A percentile compares a stretch with the other conserved stretches of the same genome.
These are phyloP conservation scores for Apantesis nais DNA, from an alignment of 2,888 invertebrate species.

Conservation along the genomic window DNA sequence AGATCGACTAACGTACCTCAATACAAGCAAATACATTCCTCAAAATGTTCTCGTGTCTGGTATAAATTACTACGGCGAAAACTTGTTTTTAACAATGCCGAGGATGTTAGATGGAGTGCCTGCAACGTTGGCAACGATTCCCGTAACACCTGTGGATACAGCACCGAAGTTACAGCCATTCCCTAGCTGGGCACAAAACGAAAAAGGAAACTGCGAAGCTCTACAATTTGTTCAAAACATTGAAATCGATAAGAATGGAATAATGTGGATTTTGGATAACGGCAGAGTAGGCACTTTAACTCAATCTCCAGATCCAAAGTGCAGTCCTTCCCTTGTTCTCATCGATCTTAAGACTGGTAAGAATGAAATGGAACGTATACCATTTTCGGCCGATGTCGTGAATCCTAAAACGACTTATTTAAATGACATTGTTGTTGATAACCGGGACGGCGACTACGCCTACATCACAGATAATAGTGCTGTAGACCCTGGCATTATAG, in stretches of 20 bases:
- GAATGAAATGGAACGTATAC: slow-evolving; percentile 84
- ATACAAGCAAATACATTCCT: slow-evolving; percentile 87
- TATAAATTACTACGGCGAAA: slow-evolving; percentile 88
- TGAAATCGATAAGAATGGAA: slow-evolving; percentile 89
- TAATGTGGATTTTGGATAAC: slow-evolving; percentile 89
- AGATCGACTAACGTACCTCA: slow-evolving; percentile 81
- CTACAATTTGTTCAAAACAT: slow-evolving; percentile 91
- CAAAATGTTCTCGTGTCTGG: slow-evolving; percentile 89
- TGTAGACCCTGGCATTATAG: slow-evolving; percentile 89
- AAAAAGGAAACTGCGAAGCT: slow-evolving; percentile 87
- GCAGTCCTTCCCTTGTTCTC: slow-evolving; percentile 89
- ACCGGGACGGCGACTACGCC: slow-evolving; percentile 88
- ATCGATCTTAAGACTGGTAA: slow-evolving; percentile 87
- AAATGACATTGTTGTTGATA: slow-evolving; percentile 90
- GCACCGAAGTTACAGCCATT: slow-evolving; percentile 88
- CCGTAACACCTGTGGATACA: slow-evolving; percentile 80
- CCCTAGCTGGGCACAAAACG: slow-evolving; percentile 90
- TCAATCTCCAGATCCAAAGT: slow-evolving; percentile 81
- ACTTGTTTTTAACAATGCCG: slow-evolving; percentile 89
- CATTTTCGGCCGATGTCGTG: slow-evolving; percentile 87
- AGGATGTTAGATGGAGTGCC: slow-evolving; percentile 90
- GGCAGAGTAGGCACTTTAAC: slow-evolving; percentile 88
- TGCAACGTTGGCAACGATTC: slow-evolving; percentile 86
- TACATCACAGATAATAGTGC: slow-evolving; percentile 90
- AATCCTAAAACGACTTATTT: slow-evolving; percentile 86